Evolutionary conservation across 2,888 invertebrate genomes (phyloP), one percentile per base, ranked within the genome.

Genomic region (Megalurothrips usitatus): DNA sequence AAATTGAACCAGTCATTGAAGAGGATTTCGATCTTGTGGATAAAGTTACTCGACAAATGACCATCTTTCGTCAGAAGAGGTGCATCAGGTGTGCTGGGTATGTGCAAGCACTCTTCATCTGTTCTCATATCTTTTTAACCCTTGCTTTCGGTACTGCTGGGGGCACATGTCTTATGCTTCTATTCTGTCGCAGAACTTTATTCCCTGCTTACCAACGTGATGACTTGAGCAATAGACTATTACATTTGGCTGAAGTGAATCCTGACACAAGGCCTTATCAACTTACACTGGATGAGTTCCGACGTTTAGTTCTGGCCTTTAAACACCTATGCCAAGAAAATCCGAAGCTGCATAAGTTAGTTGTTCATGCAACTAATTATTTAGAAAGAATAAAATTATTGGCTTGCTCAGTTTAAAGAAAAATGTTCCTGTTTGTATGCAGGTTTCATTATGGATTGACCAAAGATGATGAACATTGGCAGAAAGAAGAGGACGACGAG

Each of bases 51-150:
- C 89, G 97, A 0, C 93, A 94, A 84, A 90, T 97, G 83, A 99
- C 99, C 87, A 92, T 92, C 84, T 94, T 94, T 91, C 91, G 97
- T 48, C 95, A 96, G 86, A 98, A 98, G 86, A 93, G 92, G 88
- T 92, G 92, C 49, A 89, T 91, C 9, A 90, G 92, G 84, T 92
- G 94, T 8, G 91, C 91, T 68, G 89, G 90, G 89, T 89, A 85
- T 87, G 87, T 86, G 82, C 78, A 23, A 63, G 23, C 43, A 78
- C n/a, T 80, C 78, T 81, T 28, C 63, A 68, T 26, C 81, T 47
- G 9, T 63, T 52, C 14, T 79, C 1, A 52, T 52, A 6, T 52
- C 19, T 43, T 43, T 43, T 6, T 43, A 4, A 43, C 6, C 34
- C 34, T 43, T 43, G 34, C 6, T 43, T 43, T 43, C n/a, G n/a